Conservation (phyloP, 2,113 vertebrate species). For the Phylloscopus trochiloides region DNA sequence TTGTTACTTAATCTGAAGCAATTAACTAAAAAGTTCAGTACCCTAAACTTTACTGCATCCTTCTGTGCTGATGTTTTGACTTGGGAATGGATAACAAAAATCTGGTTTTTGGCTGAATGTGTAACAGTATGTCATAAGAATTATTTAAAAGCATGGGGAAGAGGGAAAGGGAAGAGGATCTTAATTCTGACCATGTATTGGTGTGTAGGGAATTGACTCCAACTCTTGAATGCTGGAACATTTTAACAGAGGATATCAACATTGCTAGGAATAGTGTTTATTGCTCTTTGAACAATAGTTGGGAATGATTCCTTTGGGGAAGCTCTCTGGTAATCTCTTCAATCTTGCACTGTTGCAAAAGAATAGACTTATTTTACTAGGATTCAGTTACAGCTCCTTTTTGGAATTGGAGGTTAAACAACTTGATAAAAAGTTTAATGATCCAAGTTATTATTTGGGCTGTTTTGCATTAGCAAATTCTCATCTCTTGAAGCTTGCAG, state of each 20-base stretch:
- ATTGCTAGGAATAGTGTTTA: background rate
- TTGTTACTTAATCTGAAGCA: background rate
- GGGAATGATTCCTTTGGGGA: background rate
- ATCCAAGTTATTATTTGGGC: background rate
- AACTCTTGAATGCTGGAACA: background rate
- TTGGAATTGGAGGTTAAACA: background rate
- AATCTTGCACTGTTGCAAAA: background rate
- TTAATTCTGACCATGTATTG: background rate
- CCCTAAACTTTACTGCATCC: background rate
- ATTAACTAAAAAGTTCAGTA: background rate
- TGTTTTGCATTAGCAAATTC: background rate
- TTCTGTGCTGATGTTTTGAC: background rate
- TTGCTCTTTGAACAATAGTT: background rate
- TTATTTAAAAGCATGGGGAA: background rate
- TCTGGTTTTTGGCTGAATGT: background rate
- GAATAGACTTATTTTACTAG: background rate
- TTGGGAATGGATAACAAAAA: background rate
- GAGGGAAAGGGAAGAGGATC: background rate
- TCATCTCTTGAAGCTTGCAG: background rate
- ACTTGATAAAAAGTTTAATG: background rate
- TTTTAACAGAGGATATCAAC: background rate
- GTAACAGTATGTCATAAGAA: background rate
- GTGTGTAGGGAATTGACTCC: background rate
- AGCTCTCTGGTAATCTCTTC: background rate
- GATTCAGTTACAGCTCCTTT: background rate